These are phyloP conservation scores for Geotrupes spiniger DNA, from an alignment of 2,888 invertebrate genomes.

Conservation along the genomic window DNA sequence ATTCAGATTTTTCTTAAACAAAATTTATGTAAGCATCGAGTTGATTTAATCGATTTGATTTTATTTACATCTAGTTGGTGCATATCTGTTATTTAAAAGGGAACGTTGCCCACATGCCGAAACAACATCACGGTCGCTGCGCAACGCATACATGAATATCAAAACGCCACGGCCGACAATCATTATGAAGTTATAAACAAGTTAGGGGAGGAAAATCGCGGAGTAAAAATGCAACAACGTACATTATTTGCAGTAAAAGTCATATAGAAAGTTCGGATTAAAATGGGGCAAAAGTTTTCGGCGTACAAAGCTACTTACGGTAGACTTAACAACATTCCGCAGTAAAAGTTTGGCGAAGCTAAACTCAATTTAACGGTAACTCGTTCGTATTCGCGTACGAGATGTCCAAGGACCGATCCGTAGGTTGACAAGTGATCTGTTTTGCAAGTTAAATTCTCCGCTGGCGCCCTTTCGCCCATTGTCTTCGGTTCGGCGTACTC, in stretches of 20 bases:
- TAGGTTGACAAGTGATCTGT: constrained; percentile 43
- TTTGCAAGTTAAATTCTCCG: constrained; percentile 44
- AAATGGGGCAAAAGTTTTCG: constrained; percentile 17
- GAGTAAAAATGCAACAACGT: not conserved
- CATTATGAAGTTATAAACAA: no score
- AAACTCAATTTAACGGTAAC: constrained; percentile 45
- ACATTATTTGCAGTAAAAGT: constrained; percentile 1
- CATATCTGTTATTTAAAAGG: no score
- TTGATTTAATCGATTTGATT: no score
- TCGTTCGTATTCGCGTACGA: constrained; percentile 40
- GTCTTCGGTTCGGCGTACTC: constrained; percentile 24
- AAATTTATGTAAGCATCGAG: no score
- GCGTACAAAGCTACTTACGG: constrained; percentile 24
- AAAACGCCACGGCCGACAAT: no score
- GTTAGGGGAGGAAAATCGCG: no score
- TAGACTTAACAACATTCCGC: constrained; percentile 22
- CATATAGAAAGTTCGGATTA: not conserved
- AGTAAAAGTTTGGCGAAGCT: constrained; percentile 36
- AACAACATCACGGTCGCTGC: no score
- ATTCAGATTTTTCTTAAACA: no score
- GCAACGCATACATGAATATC: no score
- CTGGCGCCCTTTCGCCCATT: constrained; percentile 27
- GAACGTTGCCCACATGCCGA: no score
- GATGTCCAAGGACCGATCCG: constrained; percentile 35
- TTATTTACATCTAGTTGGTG: no score